phyloP scores from a whole-genome alignment of 2,113 vertebrate genomes.

The Odocoileus hemionus region DNA sequence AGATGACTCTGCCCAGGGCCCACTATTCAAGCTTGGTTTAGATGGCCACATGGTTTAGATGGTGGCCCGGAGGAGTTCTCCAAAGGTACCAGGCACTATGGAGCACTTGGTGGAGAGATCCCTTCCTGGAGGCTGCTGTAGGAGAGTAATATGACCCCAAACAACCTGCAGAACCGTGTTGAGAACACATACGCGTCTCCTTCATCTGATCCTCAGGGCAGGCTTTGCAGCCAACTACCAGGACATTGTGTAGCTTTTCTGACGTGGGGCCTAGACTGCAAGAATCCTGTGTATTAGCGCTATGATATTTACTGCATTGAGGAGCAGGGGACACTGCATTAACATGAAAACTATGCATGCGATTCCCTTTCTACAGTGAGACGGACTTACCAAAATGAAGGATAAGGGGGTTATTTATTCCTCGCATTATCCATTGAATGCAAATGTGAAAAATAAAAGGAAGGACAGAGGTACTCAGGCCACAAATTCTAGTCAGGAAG shows the following conservation, averaged over 20 bases:
- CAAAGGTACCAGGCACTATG: neutral
- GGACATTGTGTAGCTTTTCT: neutral
- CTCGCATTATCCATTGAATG: neutral
- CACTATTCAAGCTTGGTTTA: neutral
- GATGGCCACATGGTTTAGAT: neutral
- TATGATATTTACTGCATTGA: neutral
- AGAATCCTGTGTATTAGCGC: neutral
- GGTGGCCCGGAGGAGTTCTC: neutral
- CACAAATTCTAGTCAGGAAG: neutral
- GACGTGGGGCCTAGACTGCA: neutral
- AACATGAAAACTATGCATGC: neutral
- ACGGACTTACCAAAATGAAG: neutral
- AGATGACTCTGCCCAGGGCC: neutral
- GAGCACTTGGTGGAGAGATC: neutral
- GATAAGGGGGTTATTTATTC: neutral
- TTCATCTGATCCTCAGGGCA: neutral
- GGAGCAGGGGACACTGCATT: neutral
- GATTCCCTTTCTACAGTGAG: neutral
- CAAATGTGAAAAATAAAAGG: neutral
- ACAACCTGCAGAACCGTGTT: neutral
- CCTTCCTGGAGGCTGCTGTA: neutral
- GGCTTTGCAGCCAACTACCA: neutral
- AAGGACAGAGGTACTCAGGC: neutral
- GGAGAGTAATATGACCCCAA: neutral
- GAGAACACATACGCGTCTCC: neutral